Evolutionary conservation across 1,140 invertebrate species (phyloP), one percentile per base, ranked within the genome.

Genomic region (Pogonomyrmex barbatus): DNA sequence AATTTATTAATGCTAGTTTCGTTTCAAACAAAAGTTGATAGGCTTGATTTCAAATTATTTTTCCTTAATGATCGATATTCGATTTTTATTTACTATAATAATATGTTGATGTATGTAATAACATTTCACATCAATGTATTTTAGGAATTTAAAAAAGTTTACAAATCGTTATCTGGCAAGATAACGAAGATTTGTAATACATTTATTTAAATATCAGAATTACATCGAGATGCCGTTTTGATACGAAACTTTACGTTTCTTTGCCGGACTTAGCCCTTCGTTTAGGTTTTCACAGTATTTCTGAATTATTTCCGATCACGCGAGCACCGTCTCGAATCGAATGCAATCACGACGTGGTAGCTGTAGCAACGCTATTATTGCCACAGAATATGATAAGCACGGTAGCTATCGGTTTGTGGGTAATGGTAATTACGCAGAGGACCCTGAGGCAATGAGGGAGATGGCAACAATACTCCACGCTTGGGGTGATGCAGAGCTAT

Each of bases 341-440:
- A 92, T 87, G 82, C 90, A 91, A 93, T 92, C 89, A 89, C 85
- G 78, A 62, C 62, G 77, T 65, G 77, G 84, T 71, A 63, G 81
- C 62, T 89, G 89, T 87, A 92, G 88, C 89, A 91, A 85, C 83
- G 86, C 63, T 81, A 70, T 91, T 93, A 93, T 92, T 92, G 88
- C 89, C 89, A 47, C 81, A 87, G 92, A 93, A 92, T 93, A 92
- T 93, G 92, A 93, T 93, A 93, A 93, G 92, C 91, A 89, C 62
- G 65, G 83, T 62, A 73, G 87, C 87, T 88, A 92, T 92, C 92
- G 91, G 92, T 87, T 91, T 89, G 88, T 87, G 88, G 92, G 85
- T 91, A 92, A 92, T 92, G 92, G 92, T 92, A 93, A 93, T 93
- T 93, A 93, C 92, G 90, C 70, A 68, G 83, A 89, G 89, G 90